These are phyloP conservation scores for Phthorimaea operculella DNA, from an alignment of 1,140 invertebrate genomes.

Conservation along the genomic window DNA sequence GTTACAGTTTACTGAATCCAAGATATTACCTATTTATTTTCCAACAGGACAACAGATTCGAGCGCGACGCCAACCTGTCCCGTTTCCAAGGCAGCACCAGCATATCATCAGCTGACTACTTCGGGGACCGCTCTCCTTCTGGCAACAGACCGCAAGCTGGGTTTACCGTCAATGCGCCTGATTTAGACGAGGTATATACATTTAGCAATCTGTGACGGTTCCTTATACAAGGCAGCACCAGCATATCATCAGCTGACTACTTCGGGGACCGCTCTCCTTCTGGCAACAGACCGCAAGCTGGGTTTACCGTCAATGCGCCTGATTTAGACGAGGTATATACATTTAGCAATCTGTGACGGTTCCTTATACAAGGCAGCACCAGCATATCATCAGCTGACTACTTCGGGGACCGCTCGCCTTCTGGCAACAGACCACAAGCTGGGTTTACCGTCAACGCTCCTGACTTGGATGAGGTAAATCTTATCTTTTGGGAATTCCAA, in stretches of 20 bases:
- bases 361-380: slow-evolving; percentile 87
- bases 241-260: slow-evolving; percentile 96
- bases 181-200: slow-evolving; percentile 86
- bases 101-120: slow-evolving; percentile 97
- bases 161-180: slow-evolving; percentile 70
- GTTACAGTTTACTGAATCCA: too few species aligned
- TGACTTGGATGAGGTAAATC: slow-evolving; percentile 88
- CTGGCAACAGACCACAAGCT: slow-evolving; percentile 10
- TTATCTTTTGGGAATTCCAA: too few species aligned
- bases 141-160: slow-evolving; percentile 13
- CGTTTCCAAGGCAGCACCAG: slow-evolving; percentile 90
- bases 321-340: slow-evolving; percentile 86
- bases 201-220: too few species aligned
- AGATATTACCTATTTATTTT: neutral
- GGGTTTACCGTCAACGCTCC: slow-evolving; percentile 68
- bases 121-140: slow-evolving; percentile 52
- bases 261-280: slow-evolving; percentile 67
- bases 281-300: slow-evolving; percentile 13
- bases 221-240: slow-evolving; percentile 88
- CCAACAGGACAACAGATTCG: slow-evolving; percentile 49
- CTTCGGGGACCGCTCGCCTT: slow-evolving; percentile 68
- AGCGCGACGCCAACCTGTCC: slow-evolving; percentile 68
- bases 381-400: slow-evolving; percentile 97
- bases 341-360: too few species aligned
- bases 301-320: slow-evolving; percentile 67